Base-by-base conservation (phyloP, 2,888 invertebrate species). In the Empis livida region DNA sequence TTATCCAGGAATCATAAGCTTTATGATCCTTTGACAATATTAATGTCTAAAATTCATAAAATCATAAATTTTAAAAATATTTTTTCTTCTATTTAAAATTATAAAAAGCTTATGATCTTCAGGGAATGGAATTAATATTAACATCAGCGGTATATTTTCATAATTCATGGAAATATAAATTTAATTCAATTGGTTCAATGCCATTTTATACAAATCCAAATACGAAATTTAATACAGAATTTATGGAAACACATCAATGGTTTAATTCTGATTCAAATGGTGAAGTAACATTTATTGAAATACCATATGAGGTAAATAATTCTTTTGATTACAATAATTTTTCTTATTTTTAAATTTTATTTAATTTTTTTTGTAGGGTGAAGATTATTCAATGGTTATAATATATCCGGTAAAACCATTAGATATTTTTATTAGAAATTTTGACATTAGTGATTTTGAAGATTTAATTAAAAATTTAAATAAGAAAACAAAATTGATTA, bases 151-250 rank as follows among this genome's bases (percentile, higher is more conserved):
- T 57, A 1, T 59, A 55, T 46, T 59, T 58, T 42, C 51, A 49
- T n/a, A 57, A 56, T n/a, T 46, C 49, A 8, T 59, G 59, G 59
- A 55, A 55, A 30, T 53, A 52, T 47, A 41, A 49, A 8, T 54
- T 59, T 11, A 45, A 38, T 13, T 35, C 48, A 3, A 44, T 52
- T 3, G 15, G 38, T 42, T 54, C 65, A 1, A 72, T 73, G 9
- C 73, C 77, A 49, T 85, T 84, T 67, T 71, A 75, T 58, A 71
- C 72, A 23, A 73, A 74, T 8, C 71, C 67, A 31, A 65, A 67
- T 0, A 73, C 73, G 9, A 27, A 27, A 27, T 8, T 27, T 9
- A 27, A 27, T 27, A 27, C 23, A 8, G 23, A 27, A 27, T 17
- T 39, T 13, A 11, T 13, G 37, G 37, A 37, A 27, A 27, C 23